Evolutionary conservation across 2,113 vertebrate species (phyloP), one percentile per base, ranked within the genome.

Genomic region (Takifugu bimaculatus): DNA sequence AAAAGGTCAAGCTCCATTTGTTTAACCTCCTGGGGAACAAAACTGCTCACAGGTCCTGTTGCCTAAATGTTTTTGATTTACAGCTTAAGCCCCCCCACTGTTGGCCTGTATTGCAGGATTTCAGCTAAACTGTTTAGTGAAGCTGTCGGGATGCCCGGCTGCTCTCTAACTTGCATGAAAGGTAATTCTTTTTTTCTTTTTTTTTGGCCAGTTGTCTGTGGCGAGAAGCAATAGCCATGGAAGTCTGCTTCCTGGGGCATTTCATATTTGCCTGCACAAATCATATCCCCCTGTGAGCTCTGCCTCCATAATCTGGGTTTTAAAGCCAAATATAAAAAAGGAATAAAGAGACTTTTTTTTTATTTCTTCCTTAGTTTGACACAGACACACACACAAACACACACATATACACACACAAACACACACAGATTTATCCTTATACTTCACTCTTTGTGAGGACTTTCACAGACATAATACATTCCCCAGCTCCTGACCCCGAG

Each of bases 1-100:
- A 55, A 57, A 81, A 72, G 77, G 70, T 83, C 75, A 71, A 71
- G 77, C 81, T 78, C 68, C 70, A 84, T 85, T 86, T 82, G 69
- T 70, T 64, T 70, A 83, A 79, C 66, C 79, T 78, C 69, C 56
- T 52, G 13, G 57, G 68, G 54, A 70, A 65, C 43, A 63, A 76
- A 80, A 85, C 75, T 74, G 63, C 60, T 72, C 56, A 42, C 52
- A 69, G 72, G 58, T 74, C 63, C 70, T 64, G 62, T 63, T 79
- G 70, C 63, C 63, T 81, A 60, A 81, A 65, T 73, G 64, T 65
- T 50, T 72, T 10, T 70, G 65, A 77, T 77, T 70, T 72, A 39
- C 7, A 57, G 29, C 58, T 64, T 65, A 78, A 85, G 60, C 74
- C 63, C 72, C 54, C 28, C 10, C 11, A 25, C 28, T 57, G 47